Evolutionary conservation across 1,140 invertebrate species (phyloP).

Genomic region (Phortica variegata): DNA sequence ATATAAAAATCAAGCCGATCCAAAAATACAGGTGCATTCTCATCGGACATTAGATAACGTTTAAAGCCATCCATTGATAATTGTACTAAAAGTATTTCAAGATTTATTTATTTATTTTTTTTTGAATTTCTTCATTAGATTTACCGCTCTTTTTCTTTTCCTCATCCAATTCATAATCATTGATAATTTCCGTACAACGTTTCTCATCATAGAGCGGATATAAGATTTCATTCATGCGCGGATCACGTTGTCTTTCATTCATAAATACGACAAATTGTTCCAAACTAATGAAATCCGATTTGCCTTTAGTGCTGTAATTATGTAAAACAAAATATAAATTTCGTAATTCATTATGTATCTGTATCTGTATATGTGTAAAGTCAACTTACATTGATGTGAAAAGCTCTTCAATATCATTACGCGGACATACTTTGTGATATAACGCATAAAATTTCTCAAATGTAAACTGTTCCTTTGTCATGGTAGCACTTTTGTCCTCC

Average conservation of each 20-base stretch:
- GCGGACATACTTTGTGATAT: constrained; percentile 98
- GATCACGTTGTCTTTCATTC: constrained; percentile 98
- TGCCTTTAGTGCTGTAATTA: constrained; percentile 78
- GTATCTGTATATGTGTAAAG: background rate
- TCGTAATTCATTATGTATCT: too few species aligned
- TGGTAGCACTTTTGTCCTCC: constrained; percentile 94
- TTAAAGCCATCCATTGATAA: constrained; percentile 93
- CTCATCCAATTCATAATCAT: constrained; percentile 88
- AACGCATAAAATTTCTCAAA: constrained; percentile 99
- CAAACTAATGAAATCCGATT: constrained; percentile 81
- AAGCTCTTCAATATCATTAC: constrained; percentile 98
- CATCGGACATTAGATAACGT: constrained; percentile 98
- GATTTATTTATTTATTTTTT: too few species aligned
- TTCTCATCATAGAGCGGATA: constrained; percentile 97
- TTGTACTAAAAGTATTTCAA: constrained; percentile 58
- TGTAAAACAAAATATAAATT: constrained; percentile 5
- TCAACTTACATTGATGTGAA: constrained; percentile 94
- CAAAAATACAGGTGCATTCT: constrained; percentile 97
- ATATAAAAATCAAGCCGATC: constrained; percentile 96
- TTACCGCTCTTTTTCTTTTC: constrained; percentile 76
- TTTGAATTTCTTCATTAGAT: constrained; percentile 38
- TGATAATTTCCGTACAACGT: constrained; percentile 89
- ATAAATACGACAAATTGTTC: constrained; percentile 92
- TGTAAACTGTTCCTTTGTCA: constrained; percentile 93
- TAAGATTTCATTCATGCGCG: constrained; percentile 97